A percentile compares a stretch with the other conserved stretches of the same genome.
Evolutionary conservation across 2,113 vertebrate genomes (phyloP).

Genomic region (Tiliqua scincoides): DNA sequence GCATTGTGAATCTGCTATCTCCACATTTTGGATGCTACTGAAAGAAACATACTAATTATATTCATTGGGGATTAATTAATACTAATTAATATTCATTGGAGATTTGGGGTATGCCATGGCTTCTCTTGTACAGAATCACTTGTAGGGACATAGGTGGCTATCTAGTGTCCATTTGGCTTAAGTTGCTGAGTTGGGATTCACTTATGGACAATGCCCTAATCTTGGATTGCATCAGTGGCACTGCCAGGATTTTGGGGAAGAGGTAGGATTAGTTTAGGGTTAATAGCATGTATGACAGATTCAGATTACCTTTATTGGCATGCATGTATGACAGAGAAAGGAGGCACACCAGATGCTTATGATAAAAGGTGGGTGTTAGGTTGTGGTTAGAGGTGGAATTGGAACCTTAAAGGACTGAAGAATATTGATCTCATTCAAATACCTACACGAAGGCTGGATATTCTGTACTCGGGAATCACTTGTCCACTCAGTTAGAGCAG

Average conservation of each 20-base stretch:
- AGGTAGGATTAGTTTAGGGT: not conserved
- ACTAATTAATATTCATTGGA: constrained; percentile 61
- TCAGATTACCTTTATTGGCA: too few species aligned
- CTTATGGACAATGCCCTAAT: not conserved
- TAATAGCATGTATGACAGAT: too few species aligned
- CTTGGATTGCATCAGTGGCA: not conserved
- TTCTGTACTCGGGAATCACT: not conserved
- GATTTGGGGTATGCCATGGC: too few species aligned
- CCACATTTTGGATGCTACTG: constrained; percentile 47
- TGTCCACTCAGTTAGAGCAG: not conserved
- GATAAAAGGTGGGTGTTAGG: too few species aligned
- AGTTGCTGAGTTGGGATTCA: not conserved
- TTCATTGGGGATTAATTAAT: too few species aligned
- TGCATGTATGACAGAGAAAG: too few species aligned
- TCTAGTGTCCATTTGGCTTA: too few species aligned
- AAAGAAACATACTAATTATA: constrained; percentile 56
- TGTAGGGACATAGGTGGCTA: not conserved
- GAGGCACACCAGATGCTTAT: too few species aligned
- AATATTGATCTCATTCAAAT: not conserved
- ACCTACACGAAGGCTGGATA: not conserved
- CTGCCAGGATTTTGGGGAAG: not conserved
- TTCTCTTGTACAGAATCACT: not conserved
- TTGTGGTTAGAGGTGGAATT: not conserved
- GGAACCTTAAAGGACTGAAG: not conserved
- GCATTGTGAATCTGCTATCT: constrained; percentile 51